A percentile compares a stretch with the other conserved stretches of the same genome.
phyloP scores from a whole-genome alignment of 2,888 invertebrate species.

The Himalopsyche kuldschensis region DNA sequence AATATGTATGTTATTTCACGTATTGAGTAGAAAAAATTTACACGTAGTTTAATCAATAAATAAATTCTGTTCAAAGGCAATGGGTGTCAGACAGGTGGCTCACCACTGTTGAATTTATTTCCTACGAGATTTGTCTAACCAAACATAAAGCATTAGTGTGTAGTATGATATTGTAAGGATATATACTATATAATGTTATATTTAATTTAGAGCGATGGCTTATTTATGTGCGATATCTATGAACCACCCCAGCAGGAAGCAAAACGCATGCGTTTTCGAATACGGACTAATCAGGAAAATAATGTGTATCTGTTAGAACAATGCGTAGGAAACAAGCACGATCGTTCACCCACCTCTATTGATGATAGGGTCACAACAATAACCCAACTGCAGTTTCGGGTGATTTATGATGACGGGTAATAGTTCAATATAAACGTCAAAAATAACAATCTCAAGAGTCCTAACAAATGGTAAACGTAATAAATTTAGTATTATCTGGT shows the following conservation, averaged over 20 bases:
- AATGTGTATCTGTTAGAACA: background rate
- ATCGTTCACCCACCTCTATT: background rate
- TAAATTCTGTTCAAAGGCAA: no score
- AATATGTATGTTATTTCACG: no score
- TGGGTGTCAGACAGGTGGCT: no score
- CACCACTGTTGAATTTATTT: no score
- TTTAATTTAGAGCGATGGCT: no score
- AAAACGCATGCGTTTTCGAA: background rate
- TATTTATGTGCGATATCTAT: background rate
- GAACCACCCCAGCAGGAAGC: background rate
- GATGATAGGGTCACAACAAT: background rate
- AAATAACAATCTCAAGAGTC: background rate
- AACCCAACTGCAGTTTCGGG: background rate
- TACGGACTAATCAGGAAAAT: background rate
- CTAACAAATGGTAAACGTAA: background rate
- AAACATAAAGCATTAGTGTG: no score
- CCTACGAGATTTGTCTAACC: no score
- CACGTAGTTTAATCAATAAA: no score
- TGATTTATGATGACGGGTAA: background rate
- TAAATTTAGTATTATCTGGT: no score
- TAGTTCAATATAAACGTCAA: background rate
- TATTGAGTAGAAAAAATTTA: no score
- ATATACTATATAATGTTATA: no score
- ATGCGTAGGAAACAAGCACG: background rate
- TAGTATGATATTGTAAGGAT: no score